Base-by-base conservation (phyloP, 2,888 invertebrate species). In the Sepioteuthis lessoniana region DNA sequence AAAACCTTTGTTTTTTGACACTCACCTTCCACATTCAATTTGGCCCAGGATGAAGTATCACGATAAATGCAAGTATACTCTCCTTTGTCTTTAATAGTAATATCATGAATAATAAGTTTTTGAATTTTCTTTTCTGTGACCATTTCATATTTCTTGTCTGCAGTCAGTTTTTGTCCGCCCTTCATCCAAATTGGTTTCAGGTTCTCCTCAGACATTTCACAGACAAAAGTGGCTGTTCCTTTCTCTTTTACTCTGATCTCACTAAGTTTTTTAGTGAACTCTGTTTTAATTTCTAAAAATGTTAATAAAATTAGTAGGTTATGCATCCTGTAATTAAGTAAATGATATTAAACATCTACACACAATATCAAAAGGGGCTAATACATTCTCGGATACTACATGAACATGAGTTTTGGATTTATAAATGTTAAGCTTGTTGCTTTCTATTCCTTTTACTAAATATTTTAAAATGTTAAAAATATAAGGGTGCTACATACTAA, bases 171-270 rank as follows among this genome's bases (percentile, higher is more conserved):
- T 47, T 92, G n/a, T 92, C 92, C 92, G n/a, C 47, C 92, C 31
- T 92, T 92, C 42, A 92, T 47, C 92, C 92, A 92, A 92, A 92
- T 42, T n/a, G 92, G 47, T 19, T 46, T n/a, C n/a, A 42, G 92
- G 47, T 42, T 47, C 21, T 92, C 92, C 31, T 47, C 47, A 31
- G 46, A 46, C 47, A 47, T 92, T 92, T 92, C 92, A 92, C 92
- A 92, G n/a, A 46, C 47, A 46, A 92, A 92, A 19, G n/a, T 46
- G 47, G 92, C 92, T 31, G 92, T 92, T 46, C 28, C 92, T 31
- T 92, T 38, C n/a, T 92, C 46, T 31, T 92, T 92, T 16, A 92
- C 92, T 46, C 1, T 92, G n/a, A 46, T 35, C 21, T 92, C 92
- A n/a, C 46, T 92, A 42, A 92, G 92, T 10, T 38, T 42, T 92